These are phyloP conservation scores for Mactra quadrangularis DNA, from an alignment of 1,140 invertebrate species.

Conservation along the genomic window DNA sequence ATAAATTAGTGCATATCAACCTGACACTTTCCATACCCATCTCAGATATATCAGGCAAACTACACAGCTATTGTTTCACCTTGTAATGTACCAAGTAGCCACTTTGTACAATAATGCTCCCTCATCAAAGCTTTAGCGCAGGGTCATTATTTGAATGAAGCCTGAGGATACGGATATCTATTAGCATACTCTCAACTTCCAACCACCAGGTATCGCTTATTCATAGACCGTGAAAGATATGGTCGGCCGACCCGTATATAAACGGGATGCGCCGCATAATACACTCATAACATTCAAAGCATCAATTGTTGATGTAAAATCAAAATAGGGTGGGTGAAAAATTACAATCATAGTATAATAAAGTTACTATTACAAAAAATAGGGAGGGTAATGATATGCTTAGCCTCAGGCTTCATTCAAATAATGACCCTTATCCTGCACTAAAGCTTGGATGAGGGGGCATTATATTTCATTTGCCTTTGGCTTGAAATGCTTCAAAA, in stretches of 20 bases:
- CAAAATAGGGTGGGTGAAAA: background rate
- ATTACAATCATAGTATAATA: background rate
- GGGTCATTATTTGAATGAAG: constrained; percentile 38
- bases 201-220: background rate
- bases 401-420: constrained; percentile 24
- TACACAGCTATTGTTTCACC: too few relatives aligned
- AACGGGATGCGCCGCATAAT: background rate
- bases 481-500: background rate
- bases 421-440: constrained; percentile 30
- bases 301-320: background rate
- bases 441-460: constrained; percentile 32
- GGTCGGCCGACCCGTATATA: background rate
- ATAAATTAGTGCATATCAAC: too few relatives aligned
- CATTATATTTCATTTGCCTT: constrained; percentile 39
- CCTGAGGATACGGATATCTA: constrained; percentile 16
- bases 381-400: constrained; percentile 51
- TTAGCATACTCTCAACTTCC: background rate
- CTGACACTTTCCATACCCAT: too few relatives aligned
- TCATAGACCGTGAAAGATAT: background rate
- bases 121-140: constrained; percentile 19
- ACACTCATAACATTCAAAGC: background rate
- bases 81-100: too few relatives aligned
- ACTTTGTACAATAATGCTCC: too few relatives aligned
- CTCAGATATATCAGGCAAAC: too few relatives aligned
- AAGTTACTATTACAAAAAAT: constrained; percentile 40